These are phyloP conservation scores for Omphaloscelis lunosa DNA, from an alignment of 2,888 invertebrate genomes.

Conservation along the genomic window DNA sequence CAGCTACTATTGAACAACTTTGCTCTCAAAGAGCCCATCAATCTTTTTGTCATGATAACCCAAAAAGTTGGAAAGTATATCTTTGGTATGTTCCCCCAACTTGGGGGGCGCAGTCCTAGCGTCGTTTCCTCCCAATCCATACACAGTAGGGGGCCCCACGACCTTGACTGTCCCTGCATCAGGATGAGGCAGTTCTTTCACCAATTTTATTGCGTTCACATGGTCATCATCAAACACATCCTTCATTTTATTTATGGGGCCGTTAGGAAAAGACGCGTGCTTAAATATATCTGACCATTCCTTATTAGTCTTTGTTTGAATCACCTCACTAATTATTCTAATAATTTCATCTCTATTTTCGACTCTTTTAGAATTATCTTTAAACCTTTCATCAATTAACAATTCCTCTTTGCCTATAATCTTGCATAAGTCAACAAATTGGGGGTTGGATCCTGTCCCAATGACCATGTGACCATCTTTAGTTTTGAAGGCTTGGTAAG, in stretches of 20 bases:
- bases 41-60: conserved; percentile 92
- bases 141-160: conserved; percentile 97
- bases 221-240: conserved; percentile 97
- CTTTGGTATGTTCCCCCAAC: conserved; percentile 96
- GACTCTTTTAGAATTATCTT: conserved; percentile 94
- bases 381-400: conserved; percentile 91
- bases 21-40: conserved; percentile 87
- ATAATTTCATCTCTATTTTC: conserved; percentile 93
- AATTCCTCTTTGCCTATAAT: conserved; percentile 91
- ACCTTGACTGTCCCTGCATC: conserved; percentile 93
- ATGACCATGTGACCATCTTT: conserved; percentile 96
- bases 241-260: conserved; percentile 96
- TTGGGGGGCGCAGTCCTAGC: conserved; percentile 95
- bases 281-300: conserved; percentile 95
- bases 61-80: conserved; percentile 93
- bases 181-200: conserved; percentile 93
- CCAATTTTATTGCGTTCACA: conserved; percentile 93
- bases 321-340: conserved; percentile 90
- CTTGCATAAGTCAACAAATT: conserved; percentile 94
- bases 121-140: conserved; percentile 93
- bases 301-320: conserved; percentile 92
- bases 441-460: conserved; percentile 96
- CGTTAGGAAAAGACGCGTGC: conserved; percentile 95
- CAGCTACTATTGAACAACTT: conserved; percentile 75
- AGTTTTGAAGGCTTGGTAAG: conserved; percentile 97